Conservation (phyloP, 2,113 vertebrate species). For the Platycercus adscitus region DNA sequence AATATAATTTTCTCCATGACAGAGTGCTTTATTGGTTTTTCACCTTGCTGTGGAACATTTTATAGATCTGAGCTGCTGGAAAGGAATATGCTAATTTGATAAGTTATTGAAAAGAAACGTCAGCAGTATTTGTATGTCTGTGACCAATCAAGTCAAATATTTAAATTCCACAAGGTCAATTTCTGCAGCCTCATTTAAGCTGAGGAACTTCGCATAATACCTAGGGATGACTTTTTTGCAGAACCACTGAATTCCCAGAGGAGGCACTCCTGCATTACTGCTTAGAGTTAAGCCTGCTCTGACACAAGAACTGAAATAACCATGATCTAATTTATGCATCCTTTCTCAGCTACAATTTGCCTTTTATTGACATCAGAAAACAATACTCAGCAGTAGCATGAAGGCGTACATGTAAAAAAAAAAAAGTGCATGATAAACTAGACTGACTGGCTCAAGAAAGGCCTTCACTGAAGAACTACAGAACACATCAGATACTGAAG, state of each 20-base stretch:
- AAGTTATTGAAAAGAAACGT: background rate
- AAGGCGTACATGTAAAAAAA: background rate
- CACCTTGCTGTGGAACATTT: background rate
- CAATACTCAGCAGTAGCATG: constrained; percentile 1
- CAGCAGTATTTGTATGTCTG: background rate
- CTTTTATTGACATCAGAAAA: constrained; percentile 19
- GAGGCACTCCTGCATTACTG: constrained; percentile 76
- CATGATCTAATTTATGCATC: constrained; percentile 28
- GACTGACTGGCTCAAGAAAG: constrained; percentile 22
- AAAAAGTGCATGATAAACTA: constrained; percentile 2
- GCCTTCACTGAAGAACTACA: constrained; percentile 15
- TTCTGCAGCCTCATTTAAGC: constrained; percentile 22
- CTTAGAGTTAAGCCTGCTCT: constrained; percentile 40
- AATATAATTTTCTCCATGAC: background rate
- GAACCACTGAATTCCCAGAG: constrained; percentile 71
- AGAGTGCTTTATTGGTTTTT: background rate
- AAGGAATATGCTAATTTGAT: constrained; percentile 45
- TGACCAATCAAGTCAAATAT: constrained; percentile 12
- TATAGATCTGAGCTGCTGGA: background rate
- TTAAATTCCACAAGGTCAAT: constrained; percentile 15
- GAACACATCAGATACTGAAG: constrained; percentile 4
- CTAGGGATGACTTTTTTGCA: constrained; percentile 63
- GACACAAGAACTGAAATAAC: constrained; percentile 43
- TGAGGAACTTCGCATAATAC: background rate
- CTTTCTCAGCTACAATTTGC: constrained; percentile 17